phyloP scores from a whole-genome alignment of 2,113 vertebrate genomes.

The Ameiurus melas region DNA sequence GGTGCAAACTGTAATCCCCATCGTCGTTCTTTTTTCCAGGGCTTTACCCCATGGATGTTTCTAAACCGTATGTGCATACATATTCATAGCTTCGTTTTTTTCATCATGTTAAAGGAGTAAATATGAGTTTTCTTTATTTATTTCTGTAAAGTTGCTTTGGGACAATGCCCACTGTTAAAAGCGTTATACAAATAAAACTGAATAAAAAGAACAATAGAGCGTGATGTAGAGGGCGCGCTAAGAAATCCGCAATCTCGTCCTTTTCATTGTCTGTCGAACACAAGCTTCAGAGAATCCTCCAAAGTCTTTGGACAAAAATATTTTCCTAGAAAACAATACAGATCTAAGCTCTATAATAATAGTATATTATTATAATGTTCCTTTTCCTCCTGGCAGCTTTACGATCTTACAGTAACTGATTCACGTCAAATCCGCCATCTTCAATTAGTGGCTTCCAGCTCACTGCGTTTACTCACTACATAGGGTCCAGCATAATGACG shows the following conservation, averaged over 20 bases:
- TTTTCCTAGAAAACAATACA: neutral
- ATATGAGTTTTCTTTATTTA: neutral
- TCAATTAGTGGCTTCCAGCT: neutral
- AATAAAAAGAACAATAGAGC: neutral
- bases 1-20: no score
- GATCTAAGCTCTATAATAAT: neutral
- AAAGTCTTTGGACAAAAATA: neutral
- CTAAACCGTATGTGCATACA: neutral
- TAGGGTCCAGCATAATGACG: neutral
- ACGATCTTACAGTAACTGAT: neutral
- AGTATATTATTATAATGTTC: neutral
- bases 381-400: neutral
- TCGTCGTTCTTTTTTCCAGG: neutral
- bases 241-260: neutral
- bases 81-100: neutral
- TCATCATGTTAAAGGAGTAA: neutral
- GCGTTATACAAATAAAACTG: no score
- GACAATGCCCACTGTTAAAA: no score
- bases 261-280: neutral
- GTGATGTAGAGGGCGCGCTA: neutral
- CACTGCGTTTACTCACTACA: neutral
- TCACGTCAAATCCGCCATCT: neutral
- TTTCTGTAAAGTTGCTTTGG: no score
- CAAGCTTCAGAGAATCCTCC: neutral
- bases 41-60: neutral